phyloP scores from a whole-genome alignment of 2,113 vertebrate species.

The Dromaius novaehollandiae region DNA sequence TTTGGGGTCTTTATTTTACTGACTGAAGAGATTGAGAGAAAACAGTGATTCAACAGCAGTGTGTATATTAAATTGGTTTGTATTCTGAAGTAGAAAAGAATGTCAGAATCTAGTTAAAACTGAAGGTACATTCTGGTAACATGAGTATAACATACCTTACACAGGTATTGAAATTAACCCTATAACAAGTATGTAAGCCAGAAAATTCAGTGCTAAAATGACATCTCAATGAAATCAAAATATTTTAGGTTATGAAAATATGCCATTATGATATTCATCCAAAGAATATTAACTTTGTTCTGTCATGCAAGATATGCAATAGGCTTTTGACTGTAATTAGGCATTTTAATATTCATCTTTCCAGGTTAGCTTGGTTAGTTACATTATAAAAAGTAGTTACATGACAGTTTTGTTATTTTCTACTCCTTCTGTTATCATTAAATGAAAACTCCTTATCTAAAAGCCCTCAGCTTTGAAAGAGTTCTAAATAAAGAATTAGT shows the following conservation, averaged over 20 bases:
- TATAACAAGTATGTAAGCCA: not conserved
- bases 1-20: not conserved
- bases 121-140: not conserved
- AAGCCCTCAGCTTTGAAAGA: constrained; percentile 7
- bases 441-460: not conserved
- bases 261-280: not conserved
- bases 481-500: constrained; percentile 5
- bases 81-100: not conserved
- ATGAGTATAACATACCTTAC: not conserved
- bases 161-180: not conserved
- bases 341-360: not conserved
- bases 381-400: not conserved
- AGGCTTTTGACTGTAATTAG: not conserved
- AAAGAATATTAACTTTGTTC: not conserved
- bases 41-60: not conserved
- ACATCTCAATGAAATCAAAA: not conserved
- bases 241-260: not conserved
- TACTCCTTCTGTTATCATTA: not conserved
- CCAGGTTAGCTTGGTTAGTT: not conserved
- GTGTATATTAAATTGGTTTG: not conserved
- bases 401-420: not conserved
- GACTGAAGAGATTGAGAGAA: not conserved
- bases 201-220: not conserved
- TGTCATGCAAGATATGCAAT: not conserved
- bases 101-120: not conserved